Base-by-base conservation (phyloP, 2,113 vertebrate species). In the Dipodomys merriami region DNA sequence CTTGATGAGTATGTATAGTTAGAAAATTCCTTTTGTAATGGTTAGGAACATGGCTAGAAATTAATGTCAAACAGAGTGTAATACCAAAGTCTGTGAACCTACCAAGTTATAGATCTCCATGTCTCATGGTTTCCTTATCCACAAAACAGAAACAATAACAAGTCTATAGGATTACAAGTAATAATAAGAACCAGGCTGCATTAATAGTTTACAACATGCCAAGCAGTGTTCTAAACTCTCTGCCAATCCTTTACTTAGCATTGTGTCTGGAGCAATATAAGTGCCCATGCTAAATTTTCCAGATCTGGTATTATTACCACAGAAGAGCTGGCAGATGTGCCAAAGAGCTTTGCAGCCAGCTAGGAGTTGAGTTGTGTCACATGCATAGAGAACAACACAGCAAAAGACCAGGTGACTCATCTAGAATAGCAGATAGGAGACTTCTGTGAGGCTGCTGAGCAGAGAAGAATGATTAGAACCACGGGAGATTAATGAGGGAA, bases 91-190 rank as follows among this genome's bases (percentile, higher is more conserved):
- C 44, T 74, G 39, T 88, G 67, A 73, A 7, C 49, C 67, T 76
- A 9, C 30, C 44, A 60, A 60, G 33, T 87, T 46, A 44, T n/a
- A 7, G 71, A 85, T 62, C 19, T 71, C 39, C 57, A 15, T 91
- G 74, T 19, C 60, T 91, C 71, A 57, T 13, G 53, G 57, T 60
- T 83, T 83, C 85, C 53, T 95, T 91, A 62, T 57, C 76, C 46
- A 9, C 15, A 6, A 92, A 90, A 73, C 62, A 29, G 76, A 78
- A 19, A 64, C 80, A 60, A 90, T 60, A 72, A 60, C n/a, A 78
- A 53, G 7, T 60, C 69, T 33, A 18, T 6, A 44, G 76, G 10
- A 20, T 44, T 92, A 76, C 79, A 79, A 39, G 53, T 33, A 79
- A 35, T 73, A 39, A 22, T 39, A 71, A 60, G 49, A 74, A 73